phyloP scores from a whole-genome alignment of 2,888 invertebrate species.

The Euphydryas editha region DNA sequence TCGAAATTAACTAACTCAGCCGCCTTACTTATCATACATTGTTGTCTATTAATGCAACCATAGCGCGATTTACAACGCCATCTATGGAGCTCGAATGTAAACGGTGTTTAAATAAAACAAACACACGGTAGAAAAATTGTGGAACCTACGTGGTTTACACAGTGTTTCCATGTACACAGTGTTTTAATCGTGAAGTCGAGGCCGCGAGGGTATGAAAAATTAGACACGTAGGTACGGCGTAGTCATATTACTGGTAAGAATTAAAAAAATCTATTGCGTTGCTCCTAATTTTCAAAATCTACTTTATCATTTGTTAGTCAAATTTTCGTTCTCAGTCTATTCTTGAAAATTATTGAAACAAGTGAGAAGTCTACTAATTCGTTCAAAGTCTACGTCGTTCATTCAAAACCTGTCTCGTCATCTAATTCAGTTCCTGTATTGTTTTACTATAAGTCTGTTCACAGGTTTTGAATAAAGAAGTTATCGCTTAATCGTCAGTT shows the following conservation, averaged over 20 bases:
- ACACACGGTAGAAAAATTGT: no score
- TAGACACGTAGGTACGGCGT: not conserved
- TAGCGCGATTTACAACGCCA: no score
- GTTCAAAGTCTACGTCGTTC: conserved; percentile 73
- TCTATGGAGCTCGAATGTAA: no score
- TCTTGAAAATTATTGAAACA: conserved; percentile 54
- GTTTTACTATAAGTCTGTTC: conserved; percentile 67
- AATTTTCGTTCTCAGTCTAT: conserved; percentile 52
- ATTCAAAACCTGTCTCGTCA: conserved; percentile 79
- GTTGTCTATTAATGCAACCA: no score
- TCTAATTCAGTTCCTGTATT: conserved; percentile 78
- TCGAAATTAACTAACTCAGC: no score
- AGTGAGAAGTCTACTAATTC: conserved; percentile 51
- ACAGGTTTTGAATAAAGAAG: conserved; percentile 81
- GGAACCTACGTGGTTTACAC: no score
- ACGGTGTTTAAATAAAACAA: no score
- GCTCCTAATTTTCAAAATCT: conserved; percentile 36
- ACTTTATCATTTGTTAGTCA: conserved; percentile 35
- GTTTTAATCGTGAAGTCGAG: no score
- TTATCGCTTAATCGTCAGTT: conserved; percentile 77
- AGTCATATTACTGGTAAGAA: conserved; percentile 10
- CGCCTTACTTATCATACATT: no score
- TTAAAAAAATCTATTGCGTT: conserved; percentile 24
- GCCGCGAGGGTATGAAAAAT: no score
- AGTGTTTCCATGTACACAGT: no score